Conservation (phyloP, 2,113 vertebrate species). For the Addax nasomaculatus region DNA sequence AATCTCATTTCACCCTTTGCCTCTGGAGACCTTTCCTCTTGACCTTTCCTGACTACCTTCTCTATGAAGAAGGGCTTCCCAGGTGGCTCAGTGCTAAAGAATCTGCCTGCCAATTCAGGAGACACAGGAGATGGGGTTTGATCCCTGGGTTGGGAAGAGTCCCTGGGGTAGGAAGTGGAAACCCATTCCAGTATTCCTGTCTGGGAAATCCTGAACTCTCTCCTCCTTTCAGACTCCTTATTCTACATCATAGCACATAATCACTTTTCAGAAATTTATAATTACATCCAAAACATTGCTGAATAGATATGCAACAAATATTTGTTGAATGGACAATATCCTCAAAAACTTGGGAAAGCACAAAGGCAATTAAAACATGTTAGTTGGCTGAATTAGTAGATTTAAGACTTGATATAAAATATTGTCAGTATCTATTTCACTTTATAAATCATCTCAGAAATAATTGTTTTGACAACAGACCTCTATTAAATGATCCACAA, state of each 20-base stretch:
- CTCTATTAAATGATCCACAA: slow-evolving; percentile 12
- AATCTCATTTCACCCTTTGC: background rate
- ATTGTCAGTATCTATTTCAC: background rate
- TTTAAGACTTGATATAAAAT: slow-evolving; percentile 19
- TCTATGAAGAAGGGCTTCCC: background rate
- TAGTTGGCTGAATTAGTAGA: background rate
- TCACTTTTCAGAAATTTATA: background rate
- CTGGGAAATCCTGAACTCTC: background rate
- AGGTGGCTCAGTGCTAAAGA: background rate
- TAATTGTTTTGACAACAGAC: background rate
- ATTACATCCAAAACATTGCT: background rate
- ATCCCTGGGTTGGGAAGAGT: background rate
- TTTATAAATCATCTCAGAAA: slow-evolving; percentile 29
- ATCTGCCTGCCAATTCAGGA: background rate
- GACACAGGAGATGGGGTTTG: background rate
- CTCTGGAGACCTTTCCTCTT: background rate
- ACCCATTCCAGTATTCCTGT: background rate
- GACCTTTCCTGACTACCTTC: background rate
- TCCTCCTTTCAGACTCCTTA: background rate
- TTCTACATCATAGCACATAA: background rate
- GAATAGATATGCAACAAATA: background rate
- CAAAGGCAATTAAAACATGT: background rate
- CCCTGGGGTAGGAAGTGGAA: background rate
- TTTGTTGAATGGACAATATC: background rate
- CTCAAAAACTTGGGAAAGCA: background rate